Evolutionary conservation across 2,888 invertebrate species (phyloP), one percentile per base, ranked within the genome.

Genomic region (Ormyrus nitidulus): DNA sequence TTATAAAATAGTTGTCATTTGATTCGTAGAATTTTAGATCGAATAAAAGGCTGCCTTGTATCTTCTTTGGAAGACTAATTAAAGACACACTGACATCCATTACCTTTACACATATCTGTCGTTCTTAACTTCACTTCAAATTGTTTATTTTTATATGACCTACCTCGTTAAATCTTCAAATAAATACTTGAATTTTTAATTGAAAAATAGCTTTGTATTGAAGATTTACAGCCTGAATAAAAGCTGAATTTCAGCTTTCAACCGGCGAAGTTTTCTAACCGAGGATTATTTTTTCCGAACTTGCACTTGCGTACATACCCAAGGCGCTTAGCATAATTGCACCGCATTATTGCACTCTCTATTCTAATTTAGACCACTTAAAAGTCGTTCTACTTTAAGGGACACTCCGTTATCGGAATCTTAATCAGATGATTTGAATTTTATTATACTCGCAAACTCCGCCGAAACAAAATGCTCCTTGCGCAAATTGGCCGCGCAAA

Each of bases 301-400:
- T 34, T 34, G 34, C 34, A 34, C n/a, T n/a, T 34, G 34, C n/a
- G n/a, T 69, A n/a, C 46, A 69, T 54, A 56, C 46, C 54, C 9
- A 69, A 56, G 48, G 48, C 13, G 5, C 44, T 72, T 72, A 72
- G 53, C 62, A 72, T 72, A 72, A 72, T 62, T 61, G 11, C 72
- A 19, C 9, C 44, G n/a, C 62, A 62, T 72, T 72, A 72, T 72
- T 72, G 44, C 51, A 9, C 8, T 34, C 53, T 72, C 13, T 19
- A 71, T 71, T 49, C 44, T 11, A 49, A 53, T 62, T 72, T 49
- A 11, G n/a, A 53, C n/a, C 53, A 62, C 72, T 46, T 54, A 62
- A 62, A 62, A 72, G 51, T 54, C 54, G 62, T 13, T 72, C 59
- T 11, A 62, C 72, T 62, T 62, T 11, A 48, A 11, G 7, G 9